These are phyloP conservation scores for Nasonovia ribisnigri DNA, from an alignment of 2,888 invertebrate species.

Conservation along the genomic window DNA sequence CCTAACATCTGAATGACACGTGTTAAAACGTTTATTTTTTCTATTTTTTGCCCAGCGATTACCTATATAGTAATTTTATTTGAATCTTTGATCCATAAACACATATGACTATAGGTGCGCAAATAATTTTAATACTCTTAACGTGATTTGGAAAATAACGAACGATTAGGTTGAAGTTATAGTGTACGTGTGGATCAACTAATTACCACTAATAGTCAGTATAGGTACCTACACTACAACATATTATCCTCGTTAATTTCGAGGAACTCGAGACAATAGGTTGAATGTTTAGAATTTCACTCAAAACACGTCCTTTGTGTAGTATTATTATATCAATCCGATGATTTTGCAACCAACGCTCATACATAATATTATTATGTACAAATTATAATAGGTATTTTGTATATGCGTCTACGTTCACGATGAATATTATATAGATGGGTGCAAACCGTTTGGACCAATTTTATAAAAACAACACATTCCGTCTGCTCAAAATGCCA, in stretches of 20 bases:
- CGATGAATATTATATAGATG: too few relatives aligned
- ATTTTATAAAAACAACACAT: too few relatives aligned
- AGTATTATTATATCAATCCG: neutral
- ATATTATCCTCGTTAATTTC: neutral
- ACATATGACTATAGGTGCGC: neutral
- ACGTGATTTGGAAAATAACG: neutral
- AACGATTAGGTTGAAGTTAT: neutral
- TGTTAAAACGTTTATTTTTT: neutral
- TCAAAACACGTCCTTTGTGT: neutral
- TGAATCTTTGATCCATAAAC: neutral
- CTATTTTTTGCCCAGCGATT: neutral
- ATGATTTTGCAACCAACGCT: neutral
- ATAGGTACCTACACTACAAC: neutral
- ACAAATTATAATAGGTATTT: neutral
- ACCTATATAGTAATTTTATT: neutral
- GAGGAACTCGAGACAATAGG: neutral
- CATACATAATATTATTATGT: neutral
- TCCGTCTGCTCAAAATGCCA: too few relatives aligned
- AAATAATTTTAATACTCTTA: neutral
- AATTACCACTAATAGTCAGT: neutral
- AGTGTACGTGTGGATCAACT: neutral
- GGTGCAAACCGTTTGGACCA: too few relatives aligned
- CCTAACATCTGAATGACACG: neutral
- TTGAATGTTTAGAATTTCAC: neutral
- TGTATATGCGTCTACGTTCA: neutral